Evolutionary conservation across 2,797 vertebrate genomes (phyloP).

Genomic region (Acipenser transmontanus): DNA sequence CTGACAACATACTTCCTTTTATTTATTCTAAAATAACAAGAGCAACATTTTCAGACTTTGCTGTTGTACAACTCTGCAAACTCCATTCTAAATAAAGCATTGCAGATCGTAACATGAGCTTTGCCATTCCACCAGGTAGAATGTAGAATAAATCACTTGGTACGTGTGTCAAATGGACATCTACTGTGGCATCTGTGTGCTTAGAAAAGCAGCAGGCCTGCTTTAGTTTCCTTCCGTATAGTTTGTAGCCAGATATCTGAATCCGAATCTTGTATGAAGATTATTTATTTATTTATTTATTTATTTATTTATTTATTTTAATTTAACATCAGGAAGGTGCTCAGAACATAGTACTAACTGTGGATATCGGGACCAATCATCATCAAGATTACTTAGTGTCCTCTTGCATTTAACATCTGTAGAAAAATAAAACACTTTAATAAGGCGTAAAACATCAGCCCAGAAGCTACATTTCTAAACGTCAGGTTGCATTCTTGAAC

Average conservation of each 20-base stretch:
- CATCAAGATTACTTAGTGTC: neutral
- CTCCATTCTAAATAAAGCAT: too few relatives aligned
- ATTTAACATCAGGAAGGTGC: slow-evolving; percentile 5
- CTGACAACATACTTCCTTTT: too few relatives aligned
- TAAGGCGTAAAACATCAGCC: slow-evolving; percentile 18
- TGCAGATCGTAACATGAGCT: too few relatives aligned
- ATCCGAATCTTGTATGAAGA: neutral
- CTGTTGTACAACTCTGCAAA: too few relatives aligned
- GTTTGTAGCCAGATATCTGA: too few relatives aligned
- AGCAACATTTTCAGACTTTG: too few relatives aligned
- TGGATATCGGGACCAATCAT: neutral
- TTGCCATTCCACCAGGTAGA: neutral
- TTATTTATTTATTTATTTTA: neutral
- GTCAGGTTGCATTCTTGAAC: slow-evolving; percentile 9
- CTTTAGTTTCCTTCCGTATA: neutral
- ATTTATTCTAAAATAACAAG: too few relatives aligned
- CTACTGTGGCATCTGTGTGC: slow-evolving; percentile 1
- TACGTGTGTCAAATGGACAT: neutral
- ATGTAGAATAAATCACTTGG: neutral
- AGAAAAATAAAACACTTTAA: slow-evolving; percentile 6
- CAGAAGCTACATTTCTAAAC: slow-evolving; percentile 8
- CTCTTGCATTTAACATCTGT: neutral
- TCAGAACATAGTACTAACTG: neutral
- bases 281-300: neutral
- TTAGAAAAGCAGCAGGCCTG: neutral